Conservation (phyloP, 2,888 invertebrate species). For the Pseudoips prasinana region DNA sequence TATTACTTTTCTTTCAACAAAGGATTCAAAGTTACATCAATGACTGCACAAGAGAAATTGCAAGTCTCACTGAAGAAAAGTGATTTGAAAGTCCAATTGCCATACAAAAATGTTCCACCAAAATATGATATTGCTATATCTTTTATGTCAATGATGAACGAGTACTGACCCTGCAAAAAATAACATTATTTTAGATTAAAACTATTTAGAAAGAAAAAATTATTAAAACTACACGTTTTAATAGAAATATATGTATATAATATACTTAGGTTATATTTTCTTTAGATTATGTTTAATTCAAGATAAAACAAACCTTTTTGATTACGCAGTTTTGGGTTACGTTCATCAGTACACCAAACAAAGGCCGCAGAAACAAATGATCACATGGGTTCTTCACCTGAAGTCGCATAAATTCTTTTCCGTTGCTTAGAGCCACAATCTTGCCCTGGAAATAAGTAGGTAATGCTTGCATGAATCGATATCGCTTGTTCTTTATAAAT, state of each 20-base stretch:
- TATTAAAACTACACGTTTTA: too few species aligned
- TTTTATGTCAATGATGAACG: slow-evolving; percentile 38
- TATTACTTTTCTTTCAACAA: too few species aligned
- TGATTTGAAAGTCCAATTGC: slow-evolving; percentile 47
- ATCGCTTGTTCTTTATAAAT: background rate
- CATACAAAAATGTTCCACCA: slow-evolving; percentile 48
- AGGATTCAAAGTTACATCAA: slow-evolving; percentile 32
- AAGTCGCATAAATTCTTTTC: slow-evolving; percentile 50
- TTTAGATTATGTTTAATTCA: too few species aligned
- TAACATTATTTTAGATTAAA: too few species aligned
- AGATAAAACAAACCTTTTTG: slow-evolving; percentile 35
- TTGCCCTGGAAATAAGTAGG: slow-evolving; percentile 49
- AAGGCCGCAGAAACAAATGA: slow-evolving; percentile 54
- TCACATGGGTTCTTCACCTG: slow-evolving; percentile 65
- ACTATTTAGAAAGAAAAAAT: too few species aligned
- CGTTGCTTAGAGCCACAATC: slow-evolving; percentile 46
- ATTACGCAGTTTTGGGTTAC: slow-evolving; percentile 48
- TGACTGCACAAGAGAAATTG: slow-evolving; percentile 47
- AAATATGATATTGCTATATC: slow-evolving; percentile 46
- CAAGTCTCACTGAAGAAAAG: slow-evolving; percentile 48
- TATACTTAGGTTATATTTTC: too few species aligned
- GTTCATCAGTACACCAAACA: slow-evolving; percentile 48
- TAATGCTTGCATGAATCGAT: background rate
- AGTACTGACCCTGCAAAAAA: slow-evolving; percentile 45
- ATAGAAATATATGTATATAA: too few species aligned